Evolutionary conservation across 1,140 invertebrate genomes (phyloP).

Genomic region (Nasonia longicornis): DNA sequence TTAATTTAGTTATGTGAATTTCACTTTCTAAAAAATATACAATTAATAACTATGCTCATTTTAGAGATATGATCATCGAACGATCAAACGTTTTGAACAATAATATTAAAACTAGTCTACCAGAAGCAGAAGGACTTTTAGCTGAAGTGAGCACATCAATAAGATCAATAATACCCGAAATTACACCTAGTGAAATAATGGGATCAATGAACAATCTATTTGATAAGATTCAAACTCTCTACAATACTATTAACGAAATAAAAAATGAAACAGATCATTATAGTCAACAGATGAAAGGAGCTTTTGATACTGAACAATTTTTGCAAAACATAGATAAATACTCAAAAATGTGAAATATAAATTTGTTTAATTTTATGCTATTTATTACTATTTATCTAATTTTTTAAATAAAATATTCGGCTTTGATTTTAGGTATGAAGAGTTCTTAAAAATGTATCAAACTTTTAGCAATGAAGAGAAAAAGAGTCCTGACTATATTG

Average conservation of each 20-base stretch:
- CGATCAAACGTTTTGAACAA: constrained; percentile 45
- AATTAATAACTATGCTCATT: constrained; percentile 12
- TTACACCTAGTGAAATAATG: background rate
- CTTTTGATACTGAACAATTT: constrained; percentile 22
- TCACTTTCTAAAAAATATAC: background rate
- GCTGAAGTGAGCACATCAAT: constrained; percentile 30
- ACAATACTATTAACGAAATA: constrained; percentile 46
- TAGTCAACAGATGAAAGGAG: constrained; percentile 16
- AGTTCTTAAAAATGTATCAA: constrained; percentile 42
- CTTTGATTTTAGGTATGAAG: constrained; percentile 48
- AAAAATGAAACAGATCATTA: constrained; percentile 27
- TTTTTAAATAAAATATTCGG: constrained; percentile 2
- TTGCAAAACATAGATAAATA: constrained; percentile 1
- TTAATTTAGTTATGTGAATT: background rate
- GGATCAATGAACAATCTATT: constrained; percentile 35
- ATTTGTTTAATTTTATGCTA: background rate
- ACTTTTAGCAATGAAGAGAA: constrained; percentile 30
- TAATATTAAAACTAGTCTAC: constrained; percentile 45
- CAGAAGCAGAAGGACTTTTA: constrained; percentile 44
- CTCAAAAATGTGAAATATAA: constrained; percentile 41
- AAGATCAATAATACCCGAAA: background rate
- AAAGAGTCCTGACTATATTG: background rate
- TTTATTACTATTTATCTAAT: background rate
- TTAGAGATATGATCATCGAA: constrained; percentile 52
- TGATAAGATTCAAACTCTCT: constrained; percentile 51